Evolutionary conservation across 1,140 invertebrate genomes (phyloP), one percentile per base, ranked within the genome.

Genomic region (Drosophila sturtevanti): DNA sequence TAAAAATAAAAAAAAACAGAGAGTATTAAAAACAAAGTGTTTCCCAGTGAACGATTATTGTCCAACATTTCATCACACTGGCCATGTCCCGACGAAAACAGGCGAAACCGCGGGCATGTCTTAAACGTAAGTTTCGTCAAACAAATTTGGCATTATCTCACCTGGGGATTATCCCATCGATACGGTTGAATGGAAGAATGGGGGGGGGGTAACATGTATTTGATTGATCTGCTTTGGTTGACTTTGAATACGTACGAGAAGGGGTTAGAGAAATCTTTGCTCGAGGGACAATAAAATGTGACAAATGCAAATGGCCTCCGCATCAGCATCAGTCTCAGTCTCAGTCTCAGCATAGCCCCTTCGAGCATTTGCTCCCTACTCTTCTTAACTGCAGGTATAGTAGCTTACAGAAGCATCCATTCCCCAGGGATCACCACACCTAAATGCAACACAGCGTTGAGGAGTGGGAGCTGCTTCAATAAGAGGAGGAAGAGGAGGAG

Each of bases 81-180:
- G 86, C 68, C 58, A 91, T 91, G 90, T 91, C 90, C 18, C 85
- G 90, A 59, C 89, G 90, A 54, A 91, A 91, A 63, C 90, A 91
- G 89, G 90, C 89, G 38, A 91, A 91, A 62, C 90, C 90, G 66
- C 90, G 90, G 52, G 90, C 87, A 63, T 91, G 86, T 70, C 76
- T 91, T 56, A 91, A 91, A 79, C 81, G 90, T 91, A 91, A 91
- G 90, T 91, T 68, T 38, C 4, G 37, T 21, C 22, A 48, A 24
- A 0, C 3, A 31, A 31, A 31, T 6, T 31, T 31, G 27, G 27
- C 27, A 27, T 16, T 11, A 27, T 51, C 52, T 67, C 79, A 66
- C 75, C 10, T 61, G 75, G 64, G n/a, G n/a, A n/a, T n/a, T n/a
- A n/a, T n/a, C n/a, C n/a, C 74, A 77, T 70, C 52, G 66, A 76